Evolutionary conservation across 2,797 vertebrate genomes (phyloP).

Genomic region (Syncerus caffer): DNA sequence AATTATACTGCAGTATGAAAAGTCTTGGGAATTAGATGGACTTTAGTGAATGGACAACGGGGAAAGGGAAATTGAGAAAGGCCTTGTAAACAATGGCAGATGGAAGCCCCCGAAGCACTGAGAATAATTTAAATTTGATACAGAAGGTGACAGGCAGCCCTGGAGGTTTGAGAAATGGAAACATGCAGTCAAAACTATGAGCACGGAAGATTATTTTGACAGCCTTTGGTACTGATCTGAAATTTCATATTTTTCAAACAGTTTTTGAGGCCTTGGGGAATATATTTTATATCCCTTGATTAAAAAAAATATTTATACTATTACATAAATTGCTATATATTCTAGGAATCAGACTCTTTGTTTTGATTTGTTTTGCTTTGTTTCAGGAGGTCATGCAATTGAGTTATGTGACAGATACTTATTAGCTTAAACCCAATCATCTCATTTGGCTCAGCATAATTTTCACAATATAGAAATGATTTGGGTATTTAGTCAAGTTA

Average conservation of each 20-base stretch:
- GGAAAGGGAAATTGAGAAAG: constrained; percentile 4
- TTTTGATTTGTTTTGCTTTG: constrained; percentile 29
- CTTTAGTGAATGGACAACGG: neutral
- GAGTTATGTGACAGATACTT: neutral
- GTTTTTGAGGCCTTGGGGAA: neutral
- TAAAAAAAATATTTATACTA: neutral
- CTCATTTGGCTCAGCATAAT: constrained; percentile 28
- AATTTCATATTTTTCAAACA: constrained; percentile 2
- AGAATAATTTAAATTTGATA: constrained; percentile 55
- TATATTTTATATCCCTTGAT: neutral
- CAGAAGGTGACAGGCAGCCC: neutral
- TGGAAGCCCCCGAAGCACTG: neutral
- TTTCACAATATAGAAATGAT: constrained; percentile 53
- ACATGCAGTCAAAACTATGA: neutral
- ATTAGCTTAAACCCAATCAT: neutral
- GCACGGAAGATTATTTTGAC: constrained; percentile 34
- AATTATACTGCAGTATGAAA: neutral
- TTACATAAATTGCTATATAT: neutral
- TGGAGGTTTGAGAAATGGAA: neutral
- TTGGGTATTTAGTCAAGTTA: constrained; percentile 57
- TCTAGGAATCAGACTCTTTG: neutral
- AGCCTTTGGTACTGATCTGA: constrained; percentile 11
- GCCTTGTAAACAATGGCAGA: neutral
- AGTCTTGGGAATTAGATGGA: neutral
- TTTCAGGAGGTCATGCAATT: neutral